Evolutionary conservation across 2,113 vertebrate genomes (phyloP).

Genomic region (Epinephelus cyanopodus): DNA sequence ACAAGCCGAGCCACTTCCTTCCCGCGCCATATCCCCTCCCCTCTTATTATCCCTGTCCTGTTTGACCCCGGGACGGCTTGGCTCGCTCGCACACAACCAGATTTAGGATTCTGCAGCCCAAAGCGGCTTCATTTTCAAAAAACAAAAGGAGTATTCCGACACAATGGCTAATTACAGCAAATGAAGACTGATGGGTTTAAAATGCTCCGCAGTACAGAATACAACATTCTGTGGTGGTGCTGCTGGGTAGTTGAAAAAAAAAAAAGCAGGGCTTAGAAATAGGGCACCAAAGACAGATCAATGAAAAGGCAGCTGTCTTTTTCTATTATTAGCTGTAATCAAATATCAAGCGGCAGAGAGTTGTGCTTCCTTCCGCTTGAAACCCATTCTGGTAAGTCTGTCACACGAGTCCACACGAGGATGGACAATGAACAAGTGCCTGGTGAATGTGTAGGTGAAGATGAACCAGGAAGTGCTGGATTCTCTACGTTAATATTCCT

Average conservation of each 20-base stretch:
- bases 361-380: slow-evolving; percentile 55
- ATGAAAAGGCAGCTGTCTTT: slow-evolving; percentile 76
- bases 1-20: slow-evolving; percentile 79
- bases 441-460: background rate
- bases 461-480: background rate
- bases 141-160: slow-evolving; percentile 36
- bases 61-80: slow-evolving; percentile 66
- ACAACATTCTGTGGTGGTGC: background rate
- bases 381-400: slow-evolving; percentile 45
- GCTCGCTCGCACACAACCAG: slow-evolving; percentile 41
- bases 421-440: slow-evolving; percentile 12
- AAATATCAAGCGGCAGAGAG: slow-evolving; percentile 73
- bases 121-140: slow-evolving; percentile 35
- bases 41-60: slow-evolving; percentile 71
- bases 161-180: slow-evolving; percentile 41
- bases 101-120: slow-evolving; percentile 17
- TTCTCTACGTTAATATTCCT: background rate
- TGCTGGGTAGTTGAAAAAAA: slow-evolving; percentile 10
- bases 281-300: slow-evolving; percentile 74
- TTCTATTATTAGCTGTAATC: slow-evolving; percentile 80
- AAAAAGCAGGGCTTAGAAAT: slow-evolving; percentile 56
- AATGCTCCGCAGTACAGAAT: background rate
- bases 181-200: slow-evolving; percentile 33
- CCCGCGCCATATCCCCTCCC: slow-evolving; percentile 64
- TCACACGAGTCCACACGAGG: slow-evolving; percentile 17